These are phyloP conservation scores for Emydocephalus ijimae DNA, from an alignment of 2,113 vertebrate genomes.

Conservation along the genomic window DNA sequence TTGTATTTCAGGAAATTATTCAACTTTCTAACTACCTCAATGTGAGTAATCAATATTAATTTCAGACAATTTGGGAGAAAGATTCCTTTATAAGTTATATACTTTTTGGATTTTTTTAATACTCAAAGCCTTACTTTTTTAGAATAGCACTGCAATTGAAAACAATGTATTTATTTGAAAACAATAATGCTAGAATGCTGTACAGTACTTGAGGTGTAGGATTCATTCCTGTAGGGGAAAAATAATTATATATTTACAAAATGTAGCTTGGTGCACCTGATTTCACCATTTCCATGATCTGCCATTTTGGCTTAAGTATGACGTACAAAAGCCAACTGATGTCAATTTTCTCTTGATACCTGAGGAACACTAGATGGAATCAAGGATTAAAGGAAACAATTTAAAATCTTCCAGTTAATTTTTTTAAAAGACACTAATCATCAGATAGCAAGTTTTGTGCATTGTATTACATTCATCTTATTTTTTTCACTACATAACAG, in stretches of 20 bases:
- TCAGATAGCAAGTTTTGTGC: background rate
- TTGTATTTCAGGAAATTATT: conserved; percentile 73
- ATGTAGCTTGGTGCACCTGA: background rate
- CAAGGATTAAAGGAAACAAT: background rate
- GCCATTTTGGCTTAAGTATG: background rate
- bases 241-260: background rate
- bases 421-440: background rate
- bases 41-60: conserved; percentile 54
- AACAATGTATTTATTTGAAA: background rate
- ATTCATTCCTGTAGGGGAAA: background rate
- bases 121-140: no score
- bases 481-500: background rate
- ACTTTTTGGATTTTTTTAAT: background rate
- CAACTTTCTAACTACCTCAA: conserved; percentile 77
- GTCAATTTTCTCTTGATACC: background rate
- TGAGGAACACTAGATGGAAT: background rate
- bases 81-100: background rate
- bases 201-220: background rate
- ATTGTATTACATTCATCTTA: background rate
- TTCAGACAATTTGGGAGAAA: background rate
- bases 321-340: background rate
- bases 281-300: background rate
- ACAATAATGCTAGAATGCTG: background rate
- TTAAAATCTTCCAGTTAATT: background rate
- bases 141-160: background rate